phyloP scores from a whole-genome alignment of 2,888 invertebrate genomes.

The Drosophila nigricruria region DNA sequence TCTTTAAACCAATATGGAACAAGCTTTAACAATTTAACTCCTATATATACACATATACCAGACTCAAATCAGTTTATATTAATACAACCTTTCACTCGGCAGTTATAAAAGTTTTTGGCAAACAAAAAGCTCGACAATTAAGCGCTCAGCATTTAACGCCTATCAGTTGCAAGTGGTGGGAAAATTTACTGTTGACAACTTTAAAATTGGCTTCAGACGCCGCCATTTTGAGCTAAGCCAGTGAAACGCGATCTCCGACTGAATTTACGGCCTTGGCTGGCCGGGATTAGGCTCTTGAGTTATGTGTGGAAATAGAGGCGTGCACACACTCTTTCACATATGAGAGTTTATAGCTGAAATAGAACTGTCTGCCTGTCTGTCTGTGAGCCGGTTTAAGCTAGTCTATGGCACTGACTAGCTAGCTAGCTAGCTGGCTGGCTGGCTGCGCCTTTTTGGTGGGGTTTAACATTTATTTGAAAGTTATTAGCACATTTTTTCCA shows the following conservation, averaged over 20 bases:
- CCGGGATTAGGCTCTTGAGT: constrained; percentile 55
- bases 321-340: constrained; percentile 23
- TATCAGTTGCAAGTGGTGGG: constrained; percentile 12
- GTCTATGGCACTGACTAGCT: constrained; percentile 42
- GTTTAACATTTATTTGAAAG: constrained; percentile 61
- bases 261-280: constrained; percentile 62
- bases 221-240: constrained; percentile 58
- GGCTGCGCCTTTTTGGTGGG: constrained; percentile 15
- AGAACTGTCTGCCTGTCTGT: constrained; percentile 44
- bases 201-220: constrained; percentile 58
- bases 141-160: constrained; percentile 32
- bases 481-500: constrained; percentile 61
- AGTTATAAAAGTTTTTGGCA: constrained; percentile 12
- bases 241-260: constrained; percentile 47
- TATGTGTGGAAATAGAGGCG: constrained; percentile 48
- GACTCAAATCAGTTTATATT: neutral
- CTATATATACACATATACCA: neutral
- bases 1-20: too few species aligned
- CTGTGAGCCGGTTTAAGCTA: constrained; percentile 51
- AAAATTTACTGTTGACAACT: constrained; percentile 53
- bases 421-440: constrained; percentile 12
- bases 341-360: constrained; percentile 35
- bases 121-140: constrained; percentile 25
- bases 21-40: too few species aligned
- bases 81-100: neutral